Conservation (phyloP, 2,888 invertebrate species). For the Scaeva pyrastri region DNA sequence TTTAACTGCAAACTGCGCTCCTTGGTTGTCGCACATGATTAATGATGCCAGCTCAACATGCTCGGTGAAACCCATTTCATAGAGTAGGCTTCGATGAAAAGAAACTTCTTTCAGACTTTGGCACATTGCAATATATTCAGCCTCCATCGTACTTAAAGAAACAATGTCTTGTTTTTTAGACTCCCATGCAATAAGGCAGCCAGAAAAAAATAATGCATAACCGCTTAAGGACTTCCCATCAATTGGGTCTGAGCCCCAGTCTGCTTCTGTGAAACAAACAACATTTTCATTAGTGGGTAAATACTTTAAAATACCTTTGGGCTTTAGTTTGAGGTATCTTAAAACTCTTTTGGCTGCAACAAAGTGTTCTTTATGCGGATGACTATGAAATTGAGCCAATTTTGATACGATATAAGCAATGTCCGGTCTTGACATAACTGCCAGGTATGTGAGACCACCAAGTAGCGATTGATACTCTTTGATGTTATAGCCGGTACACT, state of each 20-base stretch:
- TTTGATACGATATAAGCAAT: background rate
- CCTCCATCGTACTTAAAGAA: slow-evolving; percentile 45
- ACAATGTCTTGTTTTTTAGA: slow-evolving; percentile 38
- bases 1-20: slow-evolving; percentile 11
- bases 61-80: background rate
- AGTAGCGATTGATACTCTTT: slow-evolving; percentile 53
- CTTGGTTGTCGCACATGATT: slow-evolving; percentile 25
- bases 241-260: slow-evolving; percentile 48
- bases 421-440: slow-evolving; percentile 6
- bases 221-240: slow-evolving; percentile 44
- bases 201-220: slow-evolving; percentile 36
- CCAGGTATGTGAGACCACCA: slow-evolving; percentile 41
- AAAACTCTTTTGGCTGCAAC: slow-evolving; percentile 17
- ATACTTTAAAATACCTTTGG: slow-evolving; percentile 24
- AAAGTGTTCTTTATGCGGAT: slow-evolving; percentile 28
- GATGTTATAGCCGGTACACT: background rate
- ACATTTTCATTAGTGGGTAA: background rate
- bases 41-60: background rate
- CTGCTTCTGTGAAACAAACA: slow-evolving; percentile 43
- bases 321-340: slow-evolving; percentile 19
- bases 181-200: slow-evolving; percentile 28
- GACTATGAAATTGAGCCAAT: slow-evolving; percentile 24
- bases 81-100: slow-evolving; percentile 17
- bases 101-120: slow-evolving; percentile 32
- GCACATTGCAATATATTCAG: slow-evolving; percentile 44